Base-by-base conservation (phyloP, 2,797 vertebrate genomes). In the Siniperca scherzeri region DNA sequence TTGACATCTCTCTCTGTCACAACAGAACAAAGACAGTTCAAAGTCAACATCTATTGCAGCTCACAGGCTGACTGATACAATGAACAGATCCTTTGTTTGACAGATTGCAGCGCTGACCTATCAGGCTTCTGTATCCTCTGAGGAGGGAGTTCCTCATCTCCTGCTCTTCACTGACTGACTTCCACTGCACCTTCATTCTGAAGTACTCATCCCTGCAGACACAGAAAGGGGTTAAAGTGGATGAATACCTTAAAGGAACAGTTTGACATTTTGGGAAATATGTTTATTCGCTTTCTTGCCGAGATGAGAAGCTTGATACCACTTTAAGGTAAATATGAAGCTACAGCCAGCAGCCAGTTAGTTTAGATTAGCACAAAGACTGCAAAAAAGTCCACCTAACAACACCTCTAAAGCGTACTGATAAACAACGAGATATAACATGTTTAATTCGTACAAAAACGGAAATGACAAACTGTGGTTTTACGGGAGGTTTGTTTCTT, bases 131-230 rank as follows among this genome's bases (percentile, higher is more conserved):
- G 95, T 98, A 97, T 46, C 97, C 97, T 1, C 96, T 92, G 85
- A 98, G 95, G 70, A 97, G 95, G 0, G 97, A 97, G 94, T 98
- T 98, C 80, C 97, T 96, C 90, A 95, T 97, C 92, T 98, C 97
- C 92, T 98, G 97, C 83, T 97, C 97, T 0, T 97, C 96, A 11
- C 96, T 98, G 84, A 98, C 96, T 0, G 97, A 98, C 78, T 97
- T 98, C 97, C 97, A 98, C 93, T 98, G 97, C 70, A 98, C 96
- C 93, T 98, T 98, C 97, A 98, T 98, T 17, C 97, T 95, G 92
- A 98, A 98, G 87, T 98, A 98, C 86, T 98, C 97, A 0, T 98
- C 97, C 74, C 97, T 98, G 91, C 61, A 66, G 60, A 87, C 27
- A 77, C 53, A 84, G 0, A 62, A 8, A 30, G 6, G 50, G 3